Conservation (phyloP, 1,140 invertebrate genomes). For the Zaprionus capensis region DNA sequence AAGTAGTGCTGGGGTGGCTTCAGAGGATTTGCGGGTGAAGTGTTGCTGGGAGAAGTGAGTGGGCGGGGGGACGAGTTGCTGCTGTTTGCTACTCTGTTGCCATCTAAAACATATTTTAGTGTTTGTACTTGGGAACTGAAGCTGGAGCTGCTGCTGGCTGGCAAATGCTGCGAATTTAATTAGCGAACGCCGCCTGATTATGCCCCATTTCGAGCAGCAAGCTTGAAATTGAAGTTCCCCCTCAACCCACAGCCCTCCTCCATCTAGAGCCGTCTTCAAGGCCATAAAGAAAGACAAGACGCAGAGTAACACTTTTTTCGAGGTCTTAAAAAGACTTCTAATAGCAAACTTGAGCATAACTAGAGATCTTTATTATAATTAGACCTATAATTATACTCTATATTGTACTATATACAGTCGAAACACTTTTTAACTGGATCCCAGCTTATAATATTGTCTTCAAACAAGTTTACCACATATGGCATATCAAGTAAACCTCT, state of each 20-base stretch:
- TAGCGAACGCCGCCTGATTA: conserved; percentile 74
- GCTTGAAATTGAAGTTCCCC: conserved; percentile 64
- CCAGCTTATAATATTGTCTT: no score
- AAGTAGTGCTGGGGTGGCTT: background rate
- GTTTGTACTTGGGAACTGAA: conserved; percentile 48
- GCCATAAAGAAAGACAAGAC: conserved; percentile 22
- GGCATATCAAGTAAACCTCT: no score
- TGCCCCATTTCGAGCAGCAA: conserved; percentile 49
- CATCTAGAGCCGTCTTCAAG: background rate
- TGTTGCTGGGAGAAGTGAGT: background rate
- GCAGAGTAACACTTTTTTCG: background rate
- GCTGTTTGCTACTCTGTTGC: conserved; percentile 19
- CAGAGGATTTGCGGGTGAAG: background rate
- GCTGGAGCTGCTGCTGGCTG: conserved; percentile 8
- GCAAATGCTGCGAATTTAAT: conserved; percentile 81
- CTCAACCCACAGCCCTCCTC: conserved; percentile 10
- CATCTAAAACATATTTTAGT: conserved; percentile 77
- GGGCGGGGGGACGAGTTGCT: background rate
- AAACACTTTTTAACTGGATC: no score
- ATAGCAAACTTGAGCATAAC: no score
- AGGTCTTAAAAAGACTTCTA: no score
- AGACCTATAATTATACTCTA: no score
- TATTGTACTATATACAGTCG: no score
- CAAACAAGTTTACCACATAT: no score
- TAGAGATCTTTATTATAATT: no score